These are phyloP conservation scores for Megaceryle alcyon DNA, from an alignment of 2,797 vertebrate species.

Conservation along the genomic window DNA sequence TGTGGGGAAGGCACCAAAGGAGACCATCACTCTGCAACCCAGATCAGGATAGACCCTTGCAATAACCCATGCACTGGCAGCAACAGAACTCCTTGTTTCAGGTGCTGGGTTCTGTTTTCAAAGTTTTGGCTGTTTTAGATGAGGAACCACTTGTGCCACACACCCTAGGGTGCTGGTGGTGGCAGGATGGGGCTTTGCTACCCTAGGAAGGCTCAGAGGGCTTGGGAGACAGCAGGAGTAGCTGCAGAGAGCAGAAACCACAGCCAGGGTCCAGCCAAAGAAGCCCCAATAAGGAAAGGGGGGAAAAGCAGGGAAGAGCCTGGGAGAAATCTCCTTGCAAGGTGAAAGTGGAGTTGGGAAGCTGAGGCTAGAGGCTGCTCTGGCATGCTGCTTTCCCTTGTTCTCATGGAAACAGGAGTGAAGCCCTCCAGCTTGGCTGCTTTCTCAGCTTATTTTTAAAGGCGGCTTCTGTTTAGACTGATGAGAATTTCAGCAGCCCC, in stretches of 20 bases:
- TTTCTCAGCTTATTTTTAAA: slow-evolving; percentile 9
- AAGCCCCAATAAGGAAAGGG: neutral
- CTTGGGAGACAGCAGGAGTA: neutral
- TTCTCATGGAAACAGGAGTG: slow-evolving; percentile 27
- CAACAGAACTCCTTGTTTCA: neutral
- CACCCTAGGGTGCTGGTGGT: too few relatives aligned
- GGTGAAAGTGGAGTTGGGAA: rapidly evolving
- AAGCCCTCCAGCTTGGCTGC: neutral
- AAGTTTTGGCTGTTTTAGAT: neutral
- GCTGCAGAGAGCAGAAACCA: neutral
- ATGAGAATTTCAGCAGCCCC: neutral
- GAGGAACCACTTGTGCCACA: rapidly evolving
- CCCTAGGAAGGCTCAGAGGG: neutral
- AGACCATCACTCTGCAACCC: neutral
- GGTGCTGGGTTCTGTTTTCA: neutral
- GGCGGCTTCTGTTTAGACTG: neutral
- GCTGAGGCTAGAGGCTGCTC: neutral
- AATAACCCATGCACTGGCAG: neutral
- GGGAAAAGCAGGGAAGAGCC: neutral
- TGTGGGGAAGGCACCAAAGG: neutral
- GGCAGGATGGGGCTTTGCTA: neutral
- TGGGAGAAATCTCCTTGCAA: neutral
- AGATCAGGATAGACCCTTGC: neutral
- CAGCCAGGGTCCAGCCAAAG: neutral
- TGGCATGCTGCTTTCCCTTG: neutral